Base-by-base conservation (phyloP, 2,888 invertebrate genomes). In the Troides helena region DNA sequence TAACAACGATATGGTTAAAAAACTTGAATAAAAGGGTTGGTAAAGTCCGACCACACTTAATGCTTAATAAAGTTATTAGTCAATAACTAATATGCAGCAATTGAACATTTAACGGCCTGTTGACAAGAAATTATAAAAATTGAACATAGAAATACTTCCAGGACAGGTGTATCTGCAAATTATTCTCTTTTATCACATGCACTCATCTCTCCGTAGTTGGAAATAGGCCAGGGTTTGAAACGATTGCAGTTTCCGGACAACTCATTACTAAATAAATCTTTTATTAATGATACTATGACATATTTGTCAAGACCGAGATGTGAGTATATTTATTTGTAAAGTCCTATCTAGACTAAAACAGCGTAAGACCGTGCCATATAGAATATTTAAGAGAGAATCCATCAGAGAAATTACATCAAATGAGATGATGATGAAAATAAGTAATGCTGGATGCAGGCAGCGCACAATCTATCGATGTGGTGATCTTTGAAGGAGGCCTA, bases 181-280 rank as follows among this genome's bases (percentile, higher is more conserved):
- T 67, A 67, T 67, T 71, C 56, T 61, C 65, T 62, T 57, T 68
- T 64, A 67, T 57, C 46, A 58, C n/a, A 43, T 30, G 30, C 59
- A 67, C 60, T 21, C 30, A 71, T 71, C 70, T 71, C 50, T 46
- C 61, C 70, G 58, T 65, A 64, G 70, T 71, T 71, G 70, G 70
- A 71, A 65, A 62, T 58, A 62, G 70, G 64, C 70, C 70, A 71
- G 67, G 64, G 65, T 61, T 61, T 61, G 36, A 71, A 67, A 57
- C 43, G 56, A 69, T 67, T 70, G 70, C 70, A 65, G 59, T 67
- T 60, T 67, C 67, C 59, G 43, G 63, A 66, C 62, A 59, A 65
- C 57, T 53, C 58, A 56, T 67, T 56, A 59, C 21, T 70, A 53
- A 60, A 56, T 53, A 63, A 67, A 67, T 70, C 60, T 63, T 70